These are phyloP conservation scores for Electrophaes corylata DNA, from an alignment of 2,888 invertebrate species.

Conservation along the genomic window DNA sequence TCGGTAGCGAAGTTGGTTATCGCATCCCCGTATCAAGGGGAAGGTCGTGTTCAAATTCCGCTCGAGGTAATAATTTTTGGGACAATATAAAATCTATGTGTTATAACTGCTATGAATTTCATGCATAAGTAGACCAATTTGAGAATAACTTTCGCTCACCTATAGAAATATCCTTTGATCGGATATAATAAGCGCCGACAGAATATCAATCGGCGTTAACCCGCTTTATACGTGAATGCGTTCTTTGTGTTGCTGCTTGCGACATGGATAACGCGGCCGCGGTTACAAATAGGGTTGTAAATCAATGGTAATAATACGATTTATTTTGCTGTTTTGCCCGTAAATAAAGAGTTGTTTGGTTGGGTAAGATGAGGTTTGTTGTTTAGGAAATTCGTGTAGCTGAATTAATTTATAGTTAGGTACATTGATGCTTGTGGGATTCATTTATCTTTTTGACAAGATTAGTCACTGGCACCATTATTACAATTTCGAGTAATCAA, in stretches of 20 bases:
- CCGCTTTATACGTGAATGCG: slow-evolving; percentile 11
- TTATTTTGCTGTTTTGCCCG: slow-evolving; percentile 20
- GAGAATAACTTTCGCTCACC: too few species aligned
- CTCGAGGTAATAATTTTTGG: too few species aligned
- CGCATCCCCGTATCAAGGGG: too few species aligned
- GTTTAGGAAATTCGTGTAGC: slow-evolving; percentile 9
- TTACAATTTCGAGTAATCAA: not conserved
- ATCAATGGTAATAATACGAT: slow-evolving; percentile 25
- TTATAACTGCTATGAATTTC: too few species aligned
- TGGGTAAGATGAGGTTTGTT: slow-evolving; percentile 17
- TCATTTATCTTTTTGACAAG: slow-evolving; percentile 6
- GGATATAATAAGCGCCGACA: not conserved
- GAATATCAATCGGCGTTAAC: not conserved
- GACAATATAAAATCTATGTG: too few species aligned
- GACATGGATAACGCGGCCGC: slow-evolving; percentile 45
- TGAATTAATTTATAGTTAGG: not conserved
- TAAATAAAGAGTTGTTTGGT: slow-evolving; percentile 21
- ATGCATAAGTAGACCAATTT: too few species aligned
- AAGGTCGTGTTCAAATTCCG: too few species aligned
- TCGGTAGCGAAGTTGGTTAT: too few species aligned
- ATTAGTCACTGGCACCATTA: not conserved
- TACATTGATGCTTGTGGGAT: not conserved
- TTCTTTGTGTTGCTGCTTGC: slow-evolving; percentile 36
- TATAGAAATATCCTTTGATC: not conserved
- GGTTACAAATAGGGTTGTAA: slow-evolving; percentile 34